Percentiles rank a stretch among this genome's conserved stretches.
These are phyloP conservation scores for Acridotheres tristis DNA, from an alignment of 2,797 vertebrate genomes.

Conservation along the genomic window DNA sequence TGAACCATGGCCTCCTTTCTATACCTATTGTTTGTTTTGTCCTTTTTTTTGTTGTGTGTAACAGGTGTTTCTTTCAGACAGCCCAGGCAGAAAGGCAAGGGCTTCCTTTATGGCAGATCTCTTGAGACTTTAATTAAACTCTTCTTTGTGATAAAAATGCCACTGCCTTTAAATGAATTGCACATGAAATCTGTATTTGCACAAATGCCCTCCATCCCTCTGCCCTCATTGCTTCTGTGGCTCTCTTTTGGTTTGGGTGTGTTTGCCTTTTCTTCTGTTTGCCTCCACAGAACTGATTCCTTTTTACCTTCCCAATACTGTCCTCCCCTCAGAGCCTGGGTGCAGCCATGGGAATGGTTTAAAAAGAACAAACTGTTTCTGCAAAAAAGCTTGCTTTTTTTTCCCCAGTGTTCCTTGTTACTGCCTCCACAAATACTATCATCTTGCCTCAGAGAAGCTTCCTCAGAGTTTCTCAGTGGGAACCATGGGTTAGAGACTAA, in stretches of 20 bases:
- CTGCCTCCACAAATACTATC: not conserved
- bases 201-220: constrained; percentile 29
- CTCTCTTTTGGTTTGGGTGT: not conserved
- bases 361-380: not conserved
- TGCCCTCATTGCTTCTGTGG: not conserved
- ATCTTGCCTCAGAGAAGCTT: not conserved
- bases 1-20: constrained; percentile 39
- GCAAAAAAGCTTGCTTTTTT: not conserved
- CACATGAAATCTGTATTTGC: constrained; percentile 26
- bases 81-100: constrained; percentile 42
- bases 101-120: constrained; percentile 60
- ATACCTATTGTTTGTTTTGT: constrained; percentile 60
- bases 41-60: constrained; percentile 52
- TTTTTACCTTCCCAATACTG: not conserved
- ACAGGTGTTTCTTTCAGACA: constrained; percentile 71
- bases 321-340: not conserved
- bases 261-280: not conserved
- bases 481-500: not conserved
- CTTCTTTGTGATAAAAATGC: constrained; percentile 64
- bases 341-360: not conserved
- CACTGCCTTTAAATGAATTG: constrained; percentile 42
- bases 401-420: not conserved
- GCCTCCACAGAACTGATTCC: not conserved
- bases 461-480: not conserved
- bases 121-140: constrained; percentile 66